Conservation (phyloP, 2,888 invertebrate genomes). For the Nemurella pictetii region DNA sequence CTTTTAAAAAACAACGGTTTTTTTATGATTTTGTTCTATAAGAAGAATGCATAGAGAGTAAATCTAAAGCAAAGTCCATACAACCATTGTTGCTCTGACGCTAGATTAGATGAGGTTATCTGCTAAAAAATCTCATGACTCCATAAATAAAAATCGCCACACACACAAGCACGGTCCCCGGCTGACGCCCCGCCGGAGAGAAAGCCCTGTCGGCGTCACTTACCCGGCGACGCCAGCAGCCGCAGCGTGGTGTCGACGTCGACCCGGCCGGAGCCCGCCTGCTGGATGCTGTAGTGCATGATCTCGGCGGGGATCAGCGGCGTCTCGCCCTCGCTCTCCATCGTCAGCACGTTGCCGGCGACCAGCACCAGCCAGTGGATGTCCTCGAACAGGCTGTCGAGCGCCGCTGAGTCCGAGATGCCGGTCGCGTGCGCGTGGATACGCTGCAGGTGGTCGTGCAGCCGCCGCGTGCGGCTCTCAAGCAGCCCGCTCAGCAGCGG, state of each 20-base stretch:
- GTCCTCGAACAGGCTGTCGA: constrained; percentile 80
- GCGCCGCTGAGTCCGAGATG: constrained; percentile 49
- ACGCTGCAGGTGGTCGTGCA: constrained; percentile 53
- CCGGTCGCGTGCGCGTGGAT: constrained; percentile 44
- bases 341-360: constrained; percentile 66
- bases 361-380: constrained; percentile 87
- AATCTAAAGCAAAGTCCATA: too few relatives aligned
- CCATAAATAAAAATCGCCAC: too few relatives aligned
- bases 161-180: too few relatives aligned
- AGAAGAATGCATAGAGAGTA: too few relatives aligned
- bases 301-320: constrained; percentile 68
- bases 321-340: constrained; percentile 68
- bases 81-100: too few relatives aligned
- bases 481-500: constrained; percentile 68
- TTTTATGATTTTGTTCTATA: too few relatives aligned
- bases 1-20: too few relatives aligned
- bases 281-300: constrained; percentile 63
- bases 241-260: constrained; percentile 53
- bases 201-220: background rate
- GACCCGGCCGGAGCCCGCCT: constrained; percentile 52
- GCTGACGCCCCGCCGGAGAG: too few relatives aligned
- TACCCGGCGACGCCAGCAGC: constrained; percentile 50
- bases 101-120: too few relatives aligned
- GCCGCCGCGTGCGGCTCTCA: constrained; percentile 64
- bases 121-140: too few relatives aligned